Percentiles rank a stretch among this genome's conserved stretches.
Conservation (phyloP, 2,888 invertebrate species). For the Poecilus cupreus region DNA sequence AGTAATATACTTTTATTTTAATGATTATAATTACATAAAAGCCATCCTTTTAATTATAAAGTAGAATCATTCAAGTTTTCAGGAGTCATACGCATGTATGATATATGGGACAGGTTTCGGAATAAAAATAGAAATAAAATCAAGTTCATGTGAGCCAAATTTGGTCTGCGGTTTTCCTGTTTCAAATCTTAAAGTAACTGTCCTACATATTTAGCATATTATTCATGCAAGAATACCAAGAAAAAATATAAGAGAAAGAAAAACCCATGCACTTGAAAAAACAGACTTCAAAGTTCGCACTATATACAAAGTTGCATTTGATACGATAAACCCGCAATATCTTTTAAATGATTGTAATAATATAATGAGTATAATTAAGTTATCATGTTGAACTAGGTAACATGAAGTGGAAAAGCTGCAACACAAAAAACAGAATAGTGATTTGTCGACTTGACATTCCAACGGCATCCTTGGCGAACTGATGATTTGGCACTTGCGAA, state of each 20-base stretch:
- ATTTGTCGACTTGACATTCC: conserved; percentile 39
- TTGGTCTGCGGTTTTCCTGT: conserved; percentile 35
- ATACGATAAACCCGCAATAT: background rate
- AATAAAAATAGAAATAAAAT: background rate
- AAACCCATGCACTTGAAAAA: background rate
- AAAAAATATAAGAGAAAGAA: background rate
- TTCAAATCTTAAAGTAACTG: background rate
- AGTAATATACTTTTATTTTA: too few relatives aligned
- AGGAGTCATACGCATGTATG: background rate
- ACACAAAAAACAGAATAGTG: background rate
- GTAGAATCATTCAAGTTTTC: background rate
- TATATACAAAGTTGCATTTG: background rate
- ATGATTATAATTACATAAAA: too few relatives aligned
- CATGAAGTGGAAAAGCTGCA: background rate
- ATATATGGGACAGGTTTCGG: conserved; percentile 2
- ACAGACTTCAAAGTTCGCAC: background rate
- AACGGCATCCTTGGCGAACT: conserved; percentile 29
- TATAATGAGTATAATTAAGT: background rate
- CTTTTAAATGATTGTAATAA: background rate
- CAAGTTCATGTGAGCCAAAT: conserved; percentile 28
- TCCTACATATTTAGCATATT: conserved; percentile 4
- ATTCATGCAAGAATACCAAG: background rate
- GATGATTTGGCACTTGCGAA: conserved; percentile 46
- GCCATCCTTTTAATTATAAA: too few relatives aligned
- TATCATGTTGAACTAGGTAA: background rate